Percentiles rank a stretch among this genome's conserved stretches.
These are phyloP conservation scores for Aradophagus sp. DNA, from an alignment of 1,140 invertebrate species.

Conservation along the genomic window DNA sequence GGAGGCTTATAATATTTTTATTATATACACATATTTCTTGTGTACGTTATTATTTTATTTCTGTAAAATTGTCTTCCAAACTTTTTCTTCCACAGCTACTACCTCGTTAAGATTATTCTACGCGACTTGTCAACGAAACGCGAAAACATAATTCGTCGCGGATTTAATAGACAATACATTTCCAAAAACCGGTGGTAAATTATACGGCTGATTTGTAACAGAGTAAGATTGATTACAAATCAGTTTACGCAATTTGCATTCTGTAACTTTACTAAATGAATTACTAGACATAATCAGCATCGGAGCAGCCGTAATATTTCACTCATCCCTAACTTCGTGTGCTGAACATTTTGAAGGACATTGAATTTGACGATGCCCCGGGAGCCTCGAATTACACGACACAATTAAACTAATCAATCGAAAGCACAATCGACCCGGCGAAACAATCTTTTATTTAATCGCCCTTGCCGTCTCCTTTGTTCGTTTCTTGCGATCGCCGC, in stretches of 20 bases:
- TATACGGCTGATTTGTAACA: slow-evolving; percentile 17
- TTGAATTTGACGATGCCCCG: slow-evolving; percentile 36
- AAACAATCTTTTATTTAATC: slow-evolving; percentile 1
- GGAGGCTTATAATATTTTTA: too few relatives aligned
- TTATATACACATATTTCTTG: too few relatives aligned
- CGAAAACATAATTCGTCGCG: too few relatives aligned
- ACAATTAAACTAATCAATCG: slow-evolving; percentile 32
- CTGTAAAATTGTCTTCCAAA: too few relatives aligned
- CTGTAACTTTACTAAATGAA: slow-evolving; percentile 43
- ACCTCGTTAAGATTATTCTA: too few relatives aligned
- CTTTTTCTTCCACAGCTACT: too few relatives aligned
- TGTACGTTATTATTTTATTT: too few relatives aligned
- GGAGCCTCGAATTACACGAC: slow-evolving; percentile 26
- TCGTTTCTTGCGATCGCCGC: too few relatives aligned
- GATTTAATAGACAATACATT: too few relatives aligned
- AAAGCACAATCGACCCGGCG: slow-evolving; percentile 1
- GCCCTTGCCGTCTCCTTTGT: too few relatives aligned
- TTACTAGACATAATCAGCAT: slow-evolving; percentile 40
- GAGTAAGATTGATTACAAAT: slow-evolving; percentile 39
- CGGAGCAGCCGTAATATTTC: slow-evolving; percentile 42
- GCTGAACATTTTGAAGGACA: slow-evolving; percentile 41
- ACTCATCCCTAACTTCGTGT: slow-evolving; percentile 15
- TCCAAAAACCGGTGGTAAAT: slow-evolving; percentile 9
- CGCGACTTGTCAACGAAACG: too few relatives aligned
- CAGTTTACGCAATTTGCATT: slow-evolving; percentile 31